Percentiles rank a stretch among this genome's conserved stretches.
phyloP scores from a whole-genome alignment of 2,113 vertebrate species.

The Pheucticus melanocephalus region DNA sequence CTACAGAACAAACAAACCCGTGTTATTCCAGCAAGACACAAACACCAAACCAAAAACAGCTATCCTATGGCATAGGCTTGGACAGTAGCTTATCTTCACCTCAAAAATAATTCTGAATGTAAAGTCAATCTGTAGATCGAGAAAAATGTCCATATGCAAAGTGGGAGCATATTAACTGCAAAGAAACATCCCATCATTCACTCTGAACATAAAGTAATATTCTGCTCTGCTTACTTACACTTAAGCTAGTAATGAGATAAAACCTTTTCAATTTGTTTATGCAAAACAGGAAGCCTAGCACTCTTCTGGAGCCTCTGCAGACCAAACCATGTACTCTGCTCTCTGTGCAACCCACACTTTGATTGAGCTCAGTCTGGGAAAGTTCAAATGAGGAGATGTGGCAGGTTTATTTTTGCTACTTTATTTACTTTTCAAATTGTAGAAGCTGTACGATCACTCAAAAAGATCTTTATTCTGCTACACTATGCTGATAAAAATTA shows the following conservation, averaged over 20 bases:
- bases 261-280: neutral
- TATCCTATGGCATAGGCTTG: neutral
- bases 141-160: neutral
- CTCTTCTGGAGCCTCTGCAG: neutral
- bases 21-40: slow-evolving; percentile 46
- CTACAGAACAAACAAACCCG: slow-evolving; percentile 48
- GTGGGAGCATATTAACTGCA: neutral
- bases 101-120: neutral
- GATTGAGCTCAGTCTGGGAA: neutral
- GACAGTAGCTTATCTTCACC: neutral
- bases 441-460: neutral
- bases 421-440: neutral
- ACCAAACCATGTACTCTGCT: neutral
- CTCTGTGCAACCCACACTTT: neutral
- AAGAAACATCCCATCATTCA: neutral
- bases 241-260: neutral
- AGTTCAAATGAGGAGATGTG: neutral
- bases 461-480: neutral
- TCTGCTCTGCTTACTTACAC: neutral
- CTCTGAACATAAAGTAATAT: neutral
- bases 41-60: slow-evolving; percentile 42
- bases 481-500: neutral
- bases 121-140: neutral
- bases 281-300: neutral
- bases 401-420: neutral